Evolutionary conservation across 2,888 invertebrate genomes (phyloP), one percentile per base, ranked within the genome.

Genomic region (Lasioglossum morio): DNA sequence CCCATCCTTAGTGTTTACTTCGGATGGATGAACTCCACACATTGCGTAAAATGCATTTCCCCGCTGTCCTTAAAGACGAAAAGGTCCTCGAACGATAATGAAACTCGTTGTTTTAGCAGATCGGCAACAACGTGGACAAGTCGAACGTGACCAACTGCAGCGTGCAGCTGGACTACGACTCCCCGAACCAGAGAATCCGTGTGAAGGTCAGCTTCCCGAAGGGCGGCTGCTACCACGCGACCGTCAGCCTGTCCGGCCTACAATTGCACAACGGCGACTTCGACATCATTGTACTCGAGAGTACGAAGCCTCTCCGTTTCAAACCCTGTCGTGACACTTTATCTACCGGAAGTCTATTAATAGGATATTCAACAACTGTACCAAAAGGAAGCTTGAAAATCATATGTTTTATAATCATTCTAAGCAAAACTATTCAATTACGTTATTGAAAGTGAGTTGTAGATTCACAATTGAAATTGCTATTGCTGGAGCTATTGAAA

Each of bases 221-320:
- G 91, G 97, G 98, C 87, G 98, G 98, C 76, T 98, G 98, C 93
- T 98, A 97, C 95, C 97, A 97, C 92, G 98, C 98, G 80, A 96
- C 96, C 27, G 97, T 99, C 77, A 97, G 97, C 92, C 98, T 98
- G 94, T 96, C 97, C 81, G 97, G 97, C 72, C 96, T 96, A 86
- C 96, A 97, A 93, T 95, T 99, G 92, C 98, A 98, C 92, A 98
- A 98, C 94, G 99, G 98, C 46, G 98, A 98, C 95, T 98, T 99
- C 93, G 98, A 98, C 95, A 98, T 98, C 93, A 98, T 99, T 93
- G 98, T 98, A 72, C 96, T 99, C 79, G 98, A 98, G 92, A 97
- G 98, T 98, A 95, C 46, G 88, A 57, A 2, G 16, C 30, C 8
- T 48, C 19, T 27, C 43, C 7, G 14, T 66, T 34, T 8, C 30